A percentile compares a stretch with the other conserved stretches of the same genome.
Conservation (phyloP, 1,140 invertebrate genomes). For the Phortica variegata region DNA sequence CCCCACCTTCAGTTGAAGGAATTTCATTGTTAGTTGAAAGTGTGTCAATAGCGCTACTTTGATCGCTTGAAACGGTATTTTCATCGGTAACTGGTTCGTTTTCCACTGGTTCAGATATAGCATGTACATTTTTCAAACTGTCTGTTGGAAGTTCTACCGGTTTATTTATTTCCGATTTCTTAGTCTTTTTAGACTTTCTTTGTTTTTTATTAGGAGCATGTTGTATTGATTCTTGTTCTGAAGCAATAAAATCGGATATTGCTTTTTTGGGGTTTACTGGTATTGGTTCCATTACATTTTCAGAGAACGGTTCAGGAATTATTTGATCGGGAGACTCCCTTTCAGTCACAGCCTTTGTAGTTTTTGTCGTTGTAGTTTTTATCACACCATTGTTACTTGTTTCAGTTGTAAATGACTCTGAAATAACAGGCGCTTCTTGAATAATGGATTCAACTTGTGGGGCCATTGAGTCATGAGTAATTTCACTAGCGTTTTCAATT, state of each 20-base stretch:
- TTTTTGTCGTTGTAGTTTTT: constrained; percentile 38
- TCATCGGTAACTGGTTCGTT: background rate
- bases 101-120: background rate
- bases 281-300: constrained; percentile 3
- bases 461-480: constrained; percentile 17
- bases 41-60: background rate
- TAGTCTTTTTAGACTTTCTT: constrained; percentile 4
- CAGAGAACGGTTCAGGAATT: constrained; percentile 5
- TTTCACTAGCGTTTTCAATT: constrained; percentile 31
- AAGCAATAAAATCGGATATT: constrained; percentile 27
- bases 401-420: constrained; percentile 40
- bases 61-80: background rate
- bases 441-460: constrained; percentile 27
- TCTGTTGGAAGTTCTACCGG: background rate
- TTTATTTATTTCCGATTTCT: background rate
- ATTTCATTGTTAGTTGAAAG: constrained; percentile 6
- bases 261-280: background rate
- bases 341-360: constrained; percentile 26
- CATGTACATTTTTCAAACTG: background rate
- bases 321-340: background rate
- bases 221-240: constrained; percentile 17
- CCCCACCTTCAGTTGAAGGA: constrained; percentile 15
- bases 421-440: constrained; percentile 33
- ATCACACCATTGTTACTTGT: constrained; percentile 39
- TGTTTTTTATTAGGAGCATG: constrained; percentile 11